These are phyloP conservation scores for Fregetta grallaria DNA, from an alignment of 2,113 vertebrate genomes.

Conservation along the genomic window DNA sequence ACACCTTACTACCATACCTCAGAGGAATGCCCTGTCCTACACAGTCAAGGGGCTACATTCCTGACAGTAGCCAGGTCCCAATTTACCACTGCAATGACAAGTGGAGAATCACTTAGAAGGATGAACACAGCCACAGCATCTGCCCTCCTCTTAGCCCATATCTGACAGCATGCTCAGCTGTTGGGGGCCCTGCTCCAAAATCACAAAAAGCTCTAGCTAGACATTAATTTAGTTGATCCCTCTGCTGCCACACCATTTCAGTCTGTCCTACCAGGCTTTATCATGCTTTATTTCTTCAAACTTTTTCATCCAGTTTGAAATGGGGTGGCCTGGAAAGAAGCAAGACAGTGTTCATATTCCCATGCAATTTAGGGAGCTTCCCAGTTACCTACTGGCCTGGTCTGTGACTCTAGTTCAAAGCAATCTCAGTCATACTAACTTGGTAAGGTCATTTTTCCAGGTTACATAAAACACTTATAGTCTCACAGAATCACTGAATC, in stretches of 20 bases:
- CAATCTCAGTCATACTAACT: neutral
- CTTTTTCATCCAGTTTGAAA: neutral
- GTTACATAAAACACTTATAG: neutral
- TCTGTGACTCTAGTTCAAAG: neutral
- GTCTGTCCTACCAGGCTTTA: neutral
- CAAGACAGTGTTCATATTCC: neutral
- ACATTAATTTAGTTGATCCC: neutral
- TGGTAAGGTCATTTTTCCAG: neutral
- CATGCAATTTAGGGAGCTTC: neutral
- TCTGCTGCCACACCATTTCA: neutral
- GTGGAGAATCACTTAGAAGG: neutral
- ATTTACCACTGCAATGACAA: neutral
- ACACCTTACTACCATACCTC: neutral
- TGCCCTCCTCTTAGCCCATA: neutral
- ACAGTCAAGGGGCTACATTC: neutral
- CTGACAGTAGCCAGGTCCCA: neutral
- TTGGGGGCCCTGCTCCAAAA: neutral
- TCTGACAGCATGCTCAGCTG: neutral
- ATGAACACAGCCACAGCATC: neutral
- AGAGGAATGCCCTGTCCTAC: neutral
- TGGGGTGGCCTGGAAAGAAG: neutral
- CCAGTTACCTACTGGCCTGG: neutral
- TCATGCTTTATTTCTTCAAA: neutral
- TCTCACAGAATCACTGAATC: neutral
- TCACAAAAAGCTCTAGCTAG: neutral